Percentiles rank a stretch among this genome's conserved stretches.
Conservation (phyloP, 1,140 invertebrate genomes). For the Drosophila tani region DNA sequence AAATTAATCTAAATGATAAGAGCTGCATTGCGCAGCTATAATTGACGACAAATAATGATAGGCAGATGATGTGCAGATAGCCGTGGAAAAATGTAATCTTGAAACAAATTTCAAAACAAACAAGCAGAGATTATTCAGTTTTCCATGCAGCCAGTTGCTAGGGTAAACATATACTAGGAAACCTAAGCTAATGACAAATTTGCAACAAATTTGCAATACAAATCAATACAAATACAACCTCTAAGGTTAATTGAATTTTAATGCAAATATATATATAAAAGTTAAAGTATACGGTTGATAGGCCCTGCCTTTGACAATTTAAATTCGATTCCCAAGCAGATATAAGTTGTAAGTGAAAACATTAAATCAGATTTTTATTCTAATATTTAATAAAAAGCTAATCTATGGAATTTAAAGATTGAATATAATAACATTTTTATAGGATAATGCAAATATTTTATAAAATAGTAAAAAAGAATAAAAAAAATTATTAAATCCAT, state of each 20-base stretch:
- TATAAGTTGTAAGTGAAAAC: too few species aligned
- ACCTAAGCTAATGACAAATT: neutral
- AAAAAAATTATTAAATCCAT: neutral
- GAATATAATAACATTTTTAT: too few species aligned
- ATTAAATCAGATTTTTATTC: too few species aligned
- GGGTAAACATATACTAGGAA: neutral
- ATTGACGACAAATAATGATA: too few species aligned
- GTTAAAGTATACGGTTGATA: too few species aligned
- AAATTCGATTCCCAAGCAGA: neutral
- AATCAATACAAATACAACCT: too few species aligned
- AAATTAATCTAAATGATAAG: neutral
- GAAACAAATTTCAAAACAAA: neutral
- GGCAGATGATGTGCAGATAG: conserved; percentile 3
- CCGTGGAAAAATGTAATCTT: neutral
- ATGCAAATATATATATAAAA: neutral
- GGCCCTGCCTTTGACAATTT: neutral
- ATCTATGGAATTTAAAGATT: neutral
- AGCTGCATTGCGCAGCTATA: neutral
- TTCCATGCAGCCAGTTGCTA: neutral
- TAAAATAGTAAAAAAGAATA: too few species aligned
- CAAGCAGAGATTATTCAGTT: neutral
- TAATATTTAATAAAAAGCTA: too few species aligned
- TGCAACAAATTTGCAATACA: neutral
- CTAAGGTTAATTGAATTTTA: neutral
- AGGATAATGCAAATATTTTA: too few species aligned